Base-by-base conservation (phyloP, 2,113 vertebrate genomes). In the Camelus bactrianus region DNA sequence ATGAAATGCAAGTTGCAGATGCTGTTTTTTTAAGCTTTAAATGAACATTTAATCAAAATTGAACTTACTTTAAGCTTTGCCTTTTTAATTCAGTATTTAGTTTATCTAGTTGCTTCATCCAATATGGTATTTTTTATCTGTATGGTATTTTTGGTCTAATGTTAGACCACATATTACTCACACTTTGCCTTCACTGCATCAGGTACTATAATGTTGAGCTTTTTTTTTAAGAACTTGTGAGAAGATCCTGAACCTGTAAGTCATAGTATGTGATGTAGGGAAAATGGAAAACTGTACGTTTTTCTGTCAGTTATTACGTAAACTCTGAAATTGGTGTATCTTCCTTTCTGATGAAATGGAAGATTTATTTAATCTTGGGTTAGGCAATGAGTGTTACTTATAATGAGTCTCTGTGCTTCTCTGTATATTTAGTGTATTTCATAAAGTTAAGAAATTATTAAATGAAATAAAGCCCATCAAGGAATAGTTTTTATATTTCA, bases 221-320 rank as follows among this genome's bases (percentile, higher is more conserved):
- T 77, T 86, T 26, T 26, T 79, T 60, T 10, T 90, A 80, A 91
- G 20, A 89, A 65, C 9, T 85, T 91, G 7, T 56, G 77, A 64
- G 85, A 94, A 93, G 17, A 89, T 79, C 26, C 8, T 96, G n/a
- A 92, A 85, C 76, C 72, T 96, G 1, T 96, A 84, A 95, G 38
- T 81, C 38, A 89, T 6, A 70, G 88, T 72, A 13, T 67, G 26
- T 85, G 28, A 64, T n/a, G 38, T 93, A 85, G 67, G 46, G 62
- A 94, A 95, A 91, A 56, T 42, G 28, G 16, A 88, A 48, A 93
- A 70, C 6, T 77, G 0, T 72, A 26, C 81, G 8, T 79, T 89
- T 97, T 96, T 80, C 32, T 88, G 13, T 89, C 32, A 85, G 0
- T 76, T 85, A 85, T 83, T 91, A 56, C 8, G 32, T 89, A 86